phyloP scores from a whole-genome alignment of 2,113 vertebrate species.

The Oryzias celebensis region DNA sequence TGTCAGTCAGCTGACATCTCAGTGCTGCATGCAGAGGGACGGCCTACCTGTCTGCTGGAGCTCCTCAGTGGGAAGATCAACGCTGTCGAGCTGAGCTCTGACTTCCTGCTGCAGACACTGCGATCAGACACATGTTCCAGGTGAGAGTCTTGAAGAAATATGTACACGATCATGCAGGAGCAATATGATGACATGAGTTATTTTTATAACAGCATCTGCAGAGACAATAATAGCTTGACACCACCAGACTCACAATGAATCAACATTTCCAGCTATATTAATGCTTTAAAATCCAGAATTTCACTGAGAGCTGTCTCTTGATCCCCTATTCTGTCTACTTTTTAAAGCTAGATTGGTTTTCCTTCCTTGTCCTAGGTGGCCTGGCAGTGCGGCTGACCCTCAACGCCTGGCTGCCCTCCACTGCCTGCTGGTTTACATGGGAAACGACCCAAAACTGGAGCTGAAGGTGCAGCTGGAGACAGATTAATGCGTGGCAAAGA shows the following conservation, averaged over 20 bases:
- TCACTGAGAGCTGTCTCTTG: too few relatives aligned
- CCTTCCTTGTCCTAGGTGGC: slow-evolving; percentile 40
- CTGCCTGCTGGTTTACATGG: slow-evolving; percentile 81
- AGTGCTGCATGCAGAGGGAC: slow-evolving; percentile 58
- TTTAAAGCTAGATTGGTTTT: slow-evolving; percentile 34
- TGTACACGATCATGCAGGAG: neutral
- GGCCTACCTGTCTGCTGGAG: slow-evolving; percentile 74
- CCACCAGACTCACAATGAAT: too few relatives aligned
- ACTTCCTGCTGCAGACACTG: slow-evolving; percentile 78
- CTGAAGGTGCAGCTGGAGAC: slow-evolving; percentile 61
- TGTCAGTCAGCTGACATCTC: slow-evolving; percentile 16
- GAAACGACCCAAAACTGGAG: slow-evolving; percentile 69
- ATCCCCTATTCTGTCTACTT: neutral
- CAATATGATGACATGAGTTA: neutral
- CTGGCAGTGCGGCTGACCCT: slow-evolving; percentile 68
- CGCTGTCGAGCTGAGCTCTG: slow-evolving; percentile 64
- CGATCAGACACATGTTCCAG: slow-evolving; percentile 23
- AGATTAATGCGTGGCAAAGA: slow-evolving; percentile 18
- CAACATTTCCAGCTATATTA: too few relatives aligned
- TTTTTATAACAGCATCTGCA: slow-evolving; percentile 12
- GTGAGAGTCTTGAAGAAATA: slow-evolving; percentile 27
- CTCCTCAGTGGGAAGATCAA: slow-evolving; percentile 75
- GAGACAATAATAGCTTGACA: slow-evolving; percentile 10
- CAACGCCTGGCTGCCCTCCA: slow-evolving; percentile 86
- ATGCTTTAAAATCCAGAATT: too few relatives aligned